Evolutionary conservation across 2,888 invertebrate species (phyloP).

Genomic region (Crematogaster levior): DNA sequence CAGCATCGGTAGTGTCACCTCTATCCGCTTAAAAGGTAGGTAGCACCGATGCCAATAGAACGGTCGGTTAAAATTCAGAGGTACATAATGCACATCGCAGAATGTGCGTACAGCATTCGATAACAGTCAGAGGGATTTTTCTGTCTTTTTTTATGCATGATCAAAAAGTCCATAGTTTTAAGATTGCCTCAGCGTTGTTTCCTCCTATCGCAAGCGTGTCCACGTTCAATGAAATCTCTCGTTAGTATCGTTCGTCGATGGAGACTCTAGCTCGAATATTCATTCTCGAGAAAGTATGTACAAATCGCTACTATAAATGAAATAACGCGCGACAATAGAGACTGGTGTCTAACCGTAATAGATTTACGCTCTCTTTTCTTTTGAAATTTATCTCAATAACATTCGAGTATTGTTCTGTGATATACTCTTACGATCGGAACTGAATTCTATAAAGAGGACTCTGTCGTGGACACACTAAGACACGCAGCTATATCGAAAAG

Average conservation of each 20-base stretch:
- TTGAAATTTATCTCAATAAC: constrained; percentile 61
- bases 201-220: constrained; percentile 83
- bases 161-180: constrained; percentile 86
- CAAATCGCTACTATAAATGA: constrained; percentile 54
- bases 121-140: constrained; percentile 74
- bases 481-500: constrained; percentile 80
- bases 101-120: constrained; percentile 72
- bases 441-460: constrained; percentile 57
- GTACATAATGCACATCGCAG: constrained; percentile 61
- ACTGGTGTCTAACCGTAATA: constrained; percentile 69
- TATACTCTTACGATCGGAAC: constrained; percentile 61
- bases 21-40: constrained; percentile 54
- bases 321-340: constrained; percentile 67
- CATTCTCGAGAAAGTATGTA: constrained; percentile 51
- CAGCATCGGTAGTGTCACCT: constrained; percentile 67
- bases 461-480: constrained; percentile 80
- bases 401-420: constrained; percentile 42
- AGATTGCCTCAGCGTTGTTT: constrained; percentile 86
- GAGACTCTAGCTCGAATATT: constrained; percentile 71
- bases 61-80: constrained; percentile 67
- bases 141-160: constrained; percentile 82
- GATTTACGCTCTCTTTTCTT: constrained; percentile 80
- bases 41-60: constrained; percentile 68
- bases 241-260: constrained; percentile 71
- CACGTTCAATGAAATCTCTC: constrained; percentile 73